phyloP scores from a whole-genome alignment of 2,113 vertebrate species.

The Shinisaurus crocodilurus region DNA sequence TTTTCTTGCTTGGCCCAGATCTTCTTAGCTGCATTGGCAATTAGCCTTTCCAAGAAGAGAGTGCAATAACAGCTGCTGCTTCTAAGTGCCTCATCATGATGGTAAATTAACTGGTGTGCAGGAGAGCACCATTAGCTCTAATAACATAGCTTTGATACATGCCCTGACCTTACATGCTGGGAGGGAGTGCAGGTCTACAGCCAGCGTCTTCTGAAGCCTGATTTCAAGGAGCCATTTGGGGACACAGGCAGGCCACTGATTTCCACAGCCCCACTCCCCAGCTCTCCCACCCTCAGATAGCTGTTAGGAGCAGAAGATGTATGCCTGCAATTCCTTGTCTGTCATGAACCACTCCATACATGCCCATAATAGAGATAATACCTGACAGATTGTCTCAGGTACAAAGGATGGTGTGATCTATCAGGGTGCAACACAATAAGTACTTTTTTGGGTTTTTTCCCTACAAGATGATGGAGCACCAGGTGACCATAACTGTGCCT shows the following conservation, averaged over 20 bases:
- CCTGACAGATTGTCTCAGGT: too few species aligned
- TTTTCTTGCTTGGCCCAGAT: not conserved
- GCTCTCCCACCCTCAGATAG: too few species aligned
- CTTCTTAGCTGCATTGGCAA: not conserved
- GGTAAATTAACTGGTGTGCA: conserved; percentile 11
- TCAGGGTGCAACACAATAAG: not conserved
- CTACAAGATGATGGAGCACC: not conserved
- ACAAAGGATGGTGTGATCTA: not conserved
- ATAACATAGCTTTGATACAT: conserved; percentile 11
- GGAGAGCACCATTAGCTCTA: conserved; percentile 28
- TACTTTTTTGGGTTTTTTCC: not conserved
- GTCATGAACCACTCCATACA: not conserved
- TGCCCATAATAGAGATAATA: not conserved
- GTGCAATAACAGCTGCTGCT: conserved; percentile 19
- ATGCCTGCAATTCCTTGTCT: not conserved
- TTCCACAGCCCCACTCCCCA: not conserved
- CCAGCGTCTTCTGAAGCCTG: not conserved
- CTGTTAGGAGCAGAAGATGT: not conserved
- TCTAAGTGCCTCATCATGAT: conserved; percentile 27
- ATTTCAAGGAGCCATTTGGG: not conserved
- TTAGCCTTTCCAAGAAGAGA: conserved; percentile 14
- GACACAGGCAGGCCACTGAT: too few species aligned
- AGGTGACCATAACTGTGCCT: not conserved
- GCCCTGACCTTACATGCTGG: not conserved
- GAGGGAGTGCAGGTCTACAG: not conserved